Percentiles rank a stretch among this genome's conserved stretches.
Evolutionary conservation across 92 coral and sea anemone species (phyloP).

Genomic region (Anthopleura xanthogrammica): DNA sequence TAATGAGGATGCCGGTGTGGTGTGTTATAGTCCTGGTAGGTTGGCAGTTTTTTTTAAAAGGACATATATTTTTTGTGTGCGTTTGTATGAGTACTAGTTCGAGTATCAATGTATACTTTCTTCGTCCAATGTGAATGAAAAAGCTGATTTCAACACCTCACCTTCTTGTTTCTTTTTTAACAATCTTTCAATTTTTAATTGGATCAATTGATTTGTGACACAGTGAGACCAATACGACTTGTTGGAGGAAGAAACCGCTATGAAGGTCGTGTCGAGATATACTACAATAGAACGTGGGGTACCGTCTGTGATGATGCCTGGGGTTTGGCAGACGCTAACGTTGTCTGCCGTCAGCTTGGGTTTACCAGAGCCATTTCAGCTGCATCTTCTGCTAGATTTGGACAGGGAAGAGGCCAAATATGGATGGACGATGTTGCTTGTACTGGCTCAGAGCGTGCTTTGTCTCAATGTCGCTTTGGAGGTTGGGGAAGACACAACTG

Average conservation of each 20-base stretch:
- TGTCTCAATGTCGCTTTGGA: constrained; percentile 6
- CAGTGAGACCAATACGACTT: neutral
- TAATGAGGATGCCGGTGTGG: no score
- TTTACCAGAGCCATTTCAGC: constrained; percentile 7
- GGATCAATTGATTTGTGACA: neutral
- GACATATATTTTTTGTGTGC: no score
- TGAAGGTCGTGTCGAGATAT: constrained; percentile 19
- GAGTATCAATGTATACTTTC: no score
- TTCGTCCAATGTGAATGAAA: no score
- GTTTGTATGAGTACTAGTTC: no score
- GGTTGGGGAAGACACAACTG: constrained; percentile 20
- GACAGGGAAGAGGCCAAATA: constrained; percentile 1
- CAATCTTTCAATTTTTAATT: no score
- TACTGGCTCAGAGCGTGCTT: constrained; percentile 1
- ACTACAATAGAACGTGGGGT: constrained; percentile 6
- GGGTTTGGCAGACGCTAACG: constrained; percentile 6
- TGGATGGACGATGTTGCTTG: constrained; percentile 12
- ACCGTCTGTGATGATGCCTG: constrained; percentile 20
- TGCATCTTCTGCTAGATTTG: constrained; percentile 13
- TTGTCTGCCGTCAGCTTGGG: constrained; percentile 23
- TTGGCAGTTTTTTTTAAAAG: no score
- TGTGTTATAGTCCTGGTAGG: no score
- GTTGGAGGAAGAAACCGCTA: neutral
- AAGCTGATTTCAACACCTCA: no score
- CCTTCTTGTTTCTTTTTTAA: no score